Conservation (phyloP, 2,797 vertebrate genomes). For the Enteromius radiatus region DNA sequence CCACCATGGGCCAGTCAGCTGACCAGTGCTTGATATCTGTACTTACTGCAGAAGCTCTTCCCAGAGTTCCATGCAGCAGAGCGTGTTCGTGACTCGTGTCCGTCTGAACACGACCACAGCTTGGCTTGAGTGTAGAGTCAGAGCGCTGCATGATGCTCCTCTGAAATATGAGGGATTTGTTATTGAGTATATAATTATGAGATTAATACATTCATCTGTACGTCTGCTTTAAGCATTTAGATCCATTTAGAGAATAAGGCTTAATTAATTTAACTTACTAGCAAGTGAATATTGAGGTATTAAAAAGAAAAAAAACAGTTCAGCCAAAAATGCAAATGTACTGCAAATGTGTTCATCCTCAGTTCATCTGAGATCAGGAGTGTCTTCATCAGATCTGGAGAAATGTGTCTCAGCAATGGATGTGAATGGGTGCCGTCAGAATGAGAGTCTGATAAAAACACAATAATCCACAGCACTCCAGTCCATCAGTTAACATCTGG, state of each 20-base stretch:
- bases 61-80: conserved; percentile 4
- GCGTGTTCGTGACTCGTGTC: too few relatives aligned
- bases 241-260: background rate
- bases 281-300: background rate
- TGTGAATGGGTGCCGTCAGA: too few relatives aligned
- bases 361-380: background rate
- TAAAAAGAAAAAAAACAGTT: background rate
- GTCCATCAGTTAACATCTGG: too few relatives aligned
- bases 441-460: too few relatives aligned
- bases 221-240: background rate
- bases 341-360: background rate
- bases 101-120: conserved; percentile 62
- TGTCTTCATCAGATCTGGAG: background rate
- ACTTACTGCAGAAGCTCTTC: background rate
- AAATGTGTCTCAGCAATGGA: background rate
- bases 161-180: background rate
- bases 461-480: too few relatives aligned
- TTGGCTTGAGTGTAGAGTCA: conserved; percentile 67
- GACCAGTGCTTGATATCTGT: conserved; percentile 3
- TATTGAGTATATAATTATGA: background rate
- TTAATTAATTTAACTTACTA: background rate
- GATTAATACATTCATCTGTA: background rate
- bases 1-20: conserved; percentile 11
- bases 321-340: background rate
- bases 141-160: conserved; percentile 15